Evolutionary conservation across 2,797 vertebrate species (phyloP).

Genomic region (Danio jaintianensis): DNA sequence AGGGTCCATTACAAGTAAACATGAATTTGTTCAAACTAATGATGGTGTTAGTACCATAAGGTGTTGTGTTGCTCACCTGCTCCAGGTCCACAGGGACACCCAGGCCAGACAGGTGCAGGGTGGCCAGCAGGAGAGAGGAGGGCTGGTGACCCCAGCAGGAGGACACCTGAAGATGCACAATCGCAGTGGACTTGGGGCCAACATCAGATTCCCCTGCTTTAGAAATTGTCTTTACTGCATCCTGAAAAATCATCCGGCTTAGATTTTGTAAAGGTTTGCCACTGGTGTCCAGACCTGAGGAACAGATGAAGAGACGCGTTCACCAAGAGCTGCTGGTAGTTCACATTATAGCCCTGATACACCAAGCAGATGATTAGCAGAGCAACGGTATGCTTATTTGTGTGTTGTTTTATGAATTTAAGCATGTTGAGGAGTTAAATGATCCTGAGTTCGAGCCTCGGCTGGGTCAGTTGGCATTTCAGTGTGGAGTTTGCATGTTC

Average conservation of each 20-base stretch:
- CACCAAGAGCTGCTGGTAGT: not conserved
- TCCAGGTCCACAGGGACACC: conserved; percentile 73
- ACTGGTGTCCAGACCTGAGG: conserved; percentile 61
- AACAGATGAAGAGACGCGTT: not conserved
- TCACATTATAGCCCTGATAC: not conserved
- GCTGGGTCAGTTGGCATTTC: no score
- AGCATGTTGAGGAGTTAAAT: no score
- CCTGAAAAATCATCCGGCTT: conserved; percentile 78
- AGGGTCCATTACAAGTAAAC: no score
- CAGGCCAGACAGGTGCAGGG: conserved; percentile 85
- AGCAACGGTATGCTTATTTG: no score
- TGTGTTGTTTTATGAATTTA: no score
- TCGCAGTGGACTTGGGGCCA: conserved; percentile 66
- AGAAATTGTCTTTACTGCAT: conserved; percentile 74
- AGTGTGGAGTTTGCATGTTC: no score
- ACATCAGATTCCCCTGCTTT: conserved; percentile 20
- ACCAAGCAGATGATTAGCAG: no score
- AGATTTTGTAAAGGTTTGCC: conserved; percentile 67
- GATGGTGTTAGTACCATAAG: no score
- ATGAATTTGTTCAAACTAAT: no score
- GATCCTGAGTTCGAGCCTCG: no score
- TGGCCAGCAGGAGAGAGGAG: conserved; percentile 87
- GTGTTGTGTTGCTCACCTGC: conserved; percentile 77
- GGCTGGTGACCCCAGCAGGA: conserved; percentile 89
- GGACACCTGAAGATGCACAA: conserved; percentile 79